Conservation (phyloP, 2,113 vertebrate genomes). For the Dicaeum eximium region DNA sequence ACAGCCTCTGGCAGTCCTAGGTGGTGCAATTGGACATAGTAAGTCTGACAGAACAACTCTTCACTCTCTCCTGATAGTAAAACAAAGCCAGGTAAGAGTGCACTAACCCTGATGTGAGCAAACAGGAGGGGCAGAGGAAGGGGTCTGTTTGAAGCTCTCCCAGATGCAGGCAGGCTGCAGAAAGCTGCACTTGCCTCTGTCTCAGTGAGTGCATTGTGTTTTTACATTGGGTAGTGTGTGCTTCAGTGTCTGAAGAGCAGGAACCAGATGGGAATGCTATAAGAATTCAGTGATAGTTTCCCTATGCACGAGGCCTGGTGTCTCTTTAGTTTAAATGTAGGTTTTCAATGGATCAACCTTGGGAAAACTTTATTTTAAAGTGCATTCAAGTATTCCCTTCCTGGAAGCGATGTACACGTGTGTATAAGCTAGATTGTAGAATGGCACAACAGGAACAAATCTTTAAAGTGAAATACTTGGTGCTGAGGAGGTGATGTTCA, state of each 20-base stretch:
- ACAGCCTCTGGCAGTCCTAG: neutral
- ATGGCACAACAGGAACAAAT: neutral
- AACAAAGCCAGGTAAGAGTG: neutral
- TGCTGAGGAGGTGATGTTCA: neutral
- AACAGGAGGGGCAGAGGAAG: neutral
- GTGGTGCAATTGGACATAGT: neutral
- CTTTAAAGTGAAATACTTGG: neutral
- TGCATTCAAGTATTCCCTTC: neutral
- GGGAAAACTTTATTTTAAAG: neutral
- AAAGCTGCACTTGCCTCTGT: neutral
- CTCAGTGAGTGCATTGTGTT: neutral
- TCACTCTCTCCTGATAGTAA: neutral
- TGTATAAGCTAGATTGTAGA: neutral
- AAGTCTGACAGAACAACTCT: neutral
- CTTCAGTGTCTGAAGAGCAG: neutral
- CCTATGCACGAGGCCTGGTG: neutral
- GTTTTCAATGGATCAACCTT: neutral
- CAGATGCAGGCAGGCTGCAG: neutral
- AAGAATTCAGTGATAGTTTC: neutral
- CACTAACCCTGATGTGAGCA: neutral
- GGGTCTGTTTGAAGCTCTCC: neutral
- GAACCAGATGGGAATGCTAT: neutral
- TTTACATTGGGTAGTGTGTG: neutral
- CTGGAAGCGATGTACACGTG: neutral
- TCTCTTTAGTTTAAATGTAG: neutral